These are phyloP conservation scores for Hanleya hanleyi DNA, from an alignment of 2,888 invertebrate genomes.

Conservation along the genomic window DNA sequence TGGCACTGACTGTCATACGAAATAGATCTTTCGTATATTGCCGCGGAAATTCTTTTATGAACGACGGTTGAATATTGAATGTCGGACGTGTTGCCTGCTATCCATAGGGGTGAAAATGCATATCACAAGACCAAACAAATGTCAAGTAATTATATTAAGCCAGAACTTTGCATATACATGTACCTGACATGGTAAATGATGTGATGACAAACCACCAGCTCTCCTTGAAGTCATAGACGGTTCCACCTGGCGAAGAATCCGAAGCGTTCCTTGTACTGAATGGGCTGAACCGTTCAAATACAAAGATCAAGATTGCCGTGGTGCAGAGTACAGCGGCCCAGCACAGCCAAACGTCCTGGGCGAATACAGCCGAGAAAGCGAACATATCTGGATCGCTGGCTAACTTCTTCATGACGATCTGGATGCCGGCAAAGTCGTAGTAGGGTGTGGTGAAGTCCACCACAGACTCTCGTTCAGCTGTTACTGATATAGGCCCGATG, in stretches of 20 bases:
- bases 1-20: no score
- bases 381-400: conserved; percentile 87
- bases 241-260: conserved; percentile 76
- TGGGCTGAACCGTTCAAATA: conserved; percentile 91
- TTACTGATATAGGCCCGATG: conserved; percentile 89
- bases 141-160: no score
- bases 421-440: conserved; percentile 92
- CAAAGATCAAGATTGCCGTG: conserved; percentile 91
- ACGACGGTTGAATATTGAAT: no score
- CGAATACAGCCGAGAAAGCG: conserved; percentile 94
- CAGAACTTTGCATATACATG: no score
- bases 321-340: conserved; percentile 84
- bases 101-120: no score
- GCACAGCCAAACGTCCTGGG: conserved; percentile 89
- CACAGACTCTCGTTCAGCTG: conserved; percentile 90
- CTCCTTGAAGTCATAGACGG: conserved; percentile 83
- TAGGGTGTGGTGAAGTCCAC: conserved; percentile 94
- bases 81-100: no score
- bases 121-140: no score
- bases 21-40: no score
- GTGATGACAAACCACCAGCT: conserved; percentile 96
- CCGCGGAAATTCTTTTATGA: no score
- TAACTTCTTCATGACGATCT: conserved; percentile 90
- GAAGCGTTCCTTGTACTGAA: conserved; percentile 84
- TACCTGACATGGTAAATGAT: conserved; percentile 88